Percentiles rank a stretch among this genome's conserved stretches.
Conservation (phyloP, 2,797 vertebrate species). For the Miichthys miiuy region DNA sequence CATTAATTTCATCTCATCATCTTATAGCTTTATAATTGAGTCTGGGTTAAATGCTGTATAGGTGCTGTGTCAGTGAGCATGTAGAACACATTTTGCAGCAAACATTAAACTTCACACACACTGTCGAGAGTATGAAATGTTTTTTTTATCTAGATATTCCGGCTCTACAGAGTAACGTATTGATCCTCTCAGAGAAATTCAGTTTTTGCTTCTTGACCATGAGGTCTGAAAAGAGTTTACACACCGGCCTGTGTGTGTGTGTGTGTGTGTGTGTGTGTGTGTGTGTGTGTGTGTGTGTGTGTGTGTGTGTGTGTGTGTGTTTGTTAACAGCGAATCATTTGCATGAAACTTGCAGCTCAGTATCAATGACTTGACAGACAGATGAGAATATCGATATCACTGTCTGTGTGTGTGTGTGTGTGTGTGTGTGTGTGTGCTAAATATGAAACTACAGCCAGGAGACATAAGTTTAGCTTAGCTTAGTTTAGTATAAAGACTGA, state of each 20-base stretch:
- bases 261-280: too few relatives aligned
- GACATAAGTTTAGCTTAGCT: neutral
- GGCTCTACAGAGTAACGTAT: slow-evolving; percentile 9
- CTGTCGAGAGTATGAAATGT: slow-evolving; percentile 17
- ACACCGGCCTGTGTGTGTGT: neutral
- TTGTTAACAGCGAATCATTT: slow-evolving; percentile 26
- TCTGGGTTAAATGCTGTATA: neutral
- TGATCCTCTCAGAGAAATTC: slow-evolving; percentile 10
- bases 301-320: neutral
- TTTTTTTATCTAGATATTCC: slow-evolving; percentile 28
- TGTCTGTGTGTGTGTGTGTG: neutral
- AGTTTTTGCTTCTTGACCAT: neutral
- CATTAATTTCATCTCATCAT: neutral
- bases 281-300: too few relatives aligned
- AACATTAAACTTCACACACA: neutral
- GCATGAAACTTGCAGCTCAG: slow-evolving; percentile 18
- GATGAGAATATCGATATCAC: too few relatives aligned
- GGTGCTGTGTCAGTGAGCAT: slow-evolving; percentile 3
- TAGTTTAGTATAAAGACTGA: slow-evolving; percentile 10
- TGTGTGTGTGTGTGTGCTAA: neutral
- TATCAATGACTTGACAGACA: slow-evolving; percentile 17
- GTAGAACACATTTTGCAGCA: neutral
- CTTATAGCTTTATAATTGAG: neutral
- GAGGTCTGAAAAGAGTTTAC: neutral
- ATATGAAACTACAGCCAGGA: slow-evolving; percentile 1